These are phyloP conservation scores for Drosophila rellima DNA, from an alignment of 2,888 invertebrate species.

Conservation along the genomic window DNA sequence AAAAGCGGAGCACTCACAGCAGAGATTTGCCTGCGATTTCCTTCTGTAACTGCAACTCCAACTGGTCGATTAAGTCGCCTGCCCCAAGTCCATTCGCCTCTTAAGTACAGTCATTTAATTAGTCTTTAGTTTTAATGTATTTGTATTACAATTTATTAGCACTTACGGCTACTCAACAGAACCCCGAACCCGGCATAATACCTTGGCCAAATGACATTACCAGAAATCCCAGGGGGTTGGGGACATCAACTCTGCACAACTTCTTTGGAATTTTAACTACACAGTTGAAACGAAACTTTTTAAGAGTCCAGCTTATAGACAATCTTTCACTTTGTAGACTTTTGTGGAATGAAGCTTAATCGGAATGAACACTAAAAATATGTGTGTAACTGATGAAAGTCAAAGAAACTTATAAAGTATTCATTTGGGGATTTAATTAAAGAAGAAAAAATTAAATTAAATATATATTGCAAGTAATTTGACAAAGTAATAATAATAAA, in stretches of 20 bases:
- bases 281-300: not conserved
- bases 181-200: slow-evolving; percentile 9
- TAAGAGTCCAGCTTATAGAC: slow-evolving; percentile 12
- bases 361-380: not conserved
- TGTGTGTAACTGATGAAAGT: too few relatives aligned
- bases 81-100: slow-evolving; percentile 58
- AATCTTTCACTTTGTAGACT: slow-evolving; percentile 15
- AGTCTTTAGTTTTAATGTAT: slow-evolving; percentile 80
- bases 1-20: slow-evolving; percentile 68
- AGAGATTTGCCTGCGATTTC: slow-evolving; percentile 17
- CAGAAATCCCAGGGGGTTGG: slow-evolving; percentile 9
- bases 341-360: not conserved
- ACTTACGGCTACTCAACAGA: slow-evolving; percentile 56
- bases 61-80: slow-evolving; percentile 68
- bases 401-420: too few relatives aligned
- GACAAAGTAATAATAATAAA: too few relatives aligned
- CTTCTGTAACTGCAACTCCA: slow-evolving; percentile 10
- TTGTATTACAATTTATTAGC: slow-evolving; percentile 82
- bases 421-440: too few relatives aligned
- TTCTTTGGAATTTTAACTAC: slow-evolving; percentile 4
- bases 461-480: too few relatives aligned
- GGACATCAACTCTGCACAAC: not conserved
- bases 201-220: slow-evolving; percentile 43
- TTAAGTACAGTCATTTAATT: slow-evolving; percentile 81
- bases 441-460: too few relatives aligned